These are phyloP conservation scores for Eremobia ochroleuca DNA, from an alignment of 2,888 invertebrate genomes.

Conservation along the genomic window DNA sequence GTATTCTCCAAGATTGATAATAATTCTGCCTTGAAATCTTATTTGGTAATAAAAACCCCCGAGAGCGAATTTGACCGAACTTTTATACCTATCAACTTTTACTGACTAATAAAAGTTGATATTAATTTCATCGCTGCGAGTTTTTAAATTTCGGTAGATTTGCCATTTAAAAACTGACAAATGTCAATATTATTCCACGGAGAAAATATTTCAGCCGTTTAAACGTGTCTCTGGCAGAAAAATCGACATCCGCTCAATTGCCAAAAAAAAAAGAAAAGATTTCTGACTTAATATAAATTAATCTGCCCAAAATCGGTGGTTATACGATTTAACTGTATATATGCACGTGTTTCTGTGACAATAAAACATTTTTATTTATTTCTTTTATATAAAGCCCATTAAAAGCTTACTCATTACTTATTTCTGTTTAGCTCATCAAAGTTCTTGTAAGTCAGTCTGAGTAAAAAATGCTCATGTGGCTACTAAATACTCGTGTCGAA, in stretches of 20 bases:
- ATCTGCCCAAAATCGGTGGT: background rate
- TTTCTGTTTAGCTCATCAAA: background rate
- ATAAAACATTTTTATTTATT: background rate
- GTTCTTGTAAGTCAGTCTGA: background rate
- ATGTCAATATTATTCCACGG: background rate
- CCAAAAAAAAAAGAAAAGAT: background rate
- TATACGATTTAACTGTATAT: no score
- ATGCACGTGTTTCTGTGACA: background rate
- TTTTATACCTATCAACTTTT: background rate
- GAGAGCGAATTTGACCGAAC: background rate
- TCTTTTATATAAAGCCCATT: background rate
- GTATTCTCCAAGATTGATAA: background rate
- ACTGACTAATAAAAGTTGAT: no score
- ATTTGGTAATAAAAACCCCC: background rate
- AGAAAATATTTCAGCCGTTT: background rate
- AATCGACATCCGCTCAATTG: background rate
- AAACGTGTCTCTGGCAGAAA: background rate
- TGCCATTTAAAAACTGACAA: background rate
- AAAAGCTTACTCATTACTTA: background rate
- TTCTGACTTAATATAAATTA: background rate
- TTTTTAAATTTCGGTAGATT: background rate
- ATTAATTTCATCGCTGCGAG: background rate
- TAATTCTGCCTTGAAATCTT: background rate
- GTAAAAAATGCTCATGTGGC: background rate
- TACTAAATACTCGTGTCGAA: constrained; percentile 21